Conservation (phyloP, 1,140 invertebrate genomes). For the Leptinotarsa defecta region DNA sequence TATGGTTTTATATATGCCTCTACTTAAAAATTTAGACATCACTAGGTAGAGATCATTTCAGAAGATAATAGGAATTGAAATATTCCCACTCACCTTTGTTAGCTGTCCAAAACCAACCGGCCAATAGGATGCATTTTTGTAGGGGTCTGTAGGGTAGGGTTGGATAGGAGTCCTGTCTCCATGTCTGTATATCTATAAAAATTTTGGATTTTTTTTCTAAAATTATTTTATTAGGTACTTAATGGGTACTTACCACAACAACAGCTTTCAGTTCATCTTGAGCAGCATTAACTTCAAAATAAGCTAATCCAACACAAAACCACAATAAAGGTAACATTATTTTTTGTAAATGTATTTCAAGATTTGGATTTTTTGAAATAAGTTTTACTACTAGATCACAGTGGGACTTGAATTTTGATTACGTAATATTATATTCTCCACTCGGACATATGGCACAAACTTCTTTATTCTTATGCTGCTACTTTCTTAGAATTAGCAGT, state of each 20-base stretch:
- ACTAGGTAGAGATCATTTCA: no score
- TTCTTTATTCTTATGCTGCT: no score
- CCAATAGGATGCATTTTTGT: slow-evolving; percentile 70
- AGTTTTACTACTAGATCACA: no score
- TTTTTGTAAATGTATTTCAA: no score
- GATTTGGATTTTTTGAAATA: no score
- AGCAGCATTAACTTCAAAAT: not conserved
- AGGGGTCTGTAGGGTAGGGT: slow-evolving; percentile 79
- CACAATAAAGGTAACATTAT: not conserved
- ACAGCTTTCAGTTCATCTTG: slow-evolving; percentile 16
- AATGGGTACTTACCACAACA: slow-evolving; percentile 15
- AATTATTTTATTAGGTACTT: not conserved
- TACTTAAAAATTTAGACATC: no score
- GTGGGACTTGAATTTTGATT: no score
- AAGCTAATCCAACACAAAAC: not conserved
- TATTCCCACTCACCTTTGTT: slow-evolving; percentile 69
- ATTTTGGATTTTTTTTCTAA: not conserved
- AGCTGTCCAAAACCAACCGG: slow-evolving; percentile 77
- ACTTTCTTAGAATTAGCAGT: no score
- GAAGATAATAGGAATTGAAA: slow-evolving; percentile 20
- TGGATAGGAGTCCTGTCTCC: slow-evolving; percentile 80
- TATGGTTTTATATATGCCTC: no score
- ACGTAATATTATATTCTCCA: no score
- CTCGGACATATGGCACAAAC: no score
- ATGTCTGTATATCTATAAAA: slow-evolving; percentile 63